Evolutionary conservation across 2,888 invertebrate genomes (phyloP).

Genomic region (Cheiracanthium punctorium): DNA sequence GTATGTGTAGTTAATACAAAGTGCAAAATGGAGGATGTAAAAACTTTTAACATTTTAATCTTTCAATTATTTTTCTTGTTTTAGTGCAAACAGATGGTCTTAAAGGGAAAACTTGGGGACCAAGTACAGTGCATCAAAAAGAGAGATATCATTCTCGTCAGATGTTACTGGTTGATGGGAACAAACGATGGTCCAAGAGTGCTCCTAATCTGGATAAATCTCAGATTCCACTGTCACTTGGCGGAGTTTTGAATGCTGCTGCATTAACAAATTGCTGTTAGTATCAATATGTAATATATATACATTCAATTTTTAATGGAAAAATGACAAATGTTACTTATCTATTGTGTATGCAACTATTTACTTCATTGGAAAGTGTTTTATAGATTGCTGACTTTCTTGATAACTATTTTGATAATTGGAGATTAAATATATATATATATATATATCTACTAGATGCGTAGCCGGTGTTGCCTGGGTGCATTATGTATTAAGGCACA

Average conservation of each 20-base stretch:
- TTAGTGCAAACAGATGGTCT: conserved; percentile 93
- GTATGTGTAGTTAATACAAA: no score
- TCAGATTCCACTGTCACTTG: conserved; percentile 77
- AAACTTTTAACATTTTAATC: no score
- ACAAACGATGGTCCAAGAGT: conserved; percentile 81
- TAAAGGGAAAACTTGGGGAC: conserved; percentile 99
- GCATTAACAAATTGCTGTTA: conserved; percentile 83
- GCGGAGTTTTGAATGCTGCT: conserved; percentile 79
- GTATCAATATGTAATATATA: neutral
- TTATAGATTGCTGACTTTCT: no score
- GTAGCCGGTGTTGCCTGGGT: no score
- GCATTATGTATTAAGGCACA: no score
- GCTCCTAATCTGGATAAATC: conserved; percentile 82
- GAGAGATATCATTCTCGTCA: conserved; percentile 84
- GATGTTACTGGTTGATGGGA: conserved; percentile 78
- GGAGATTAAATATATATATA: no score
- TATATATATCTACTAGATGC: no score
- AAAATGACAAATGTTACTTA: no score
- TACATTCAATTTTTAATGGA: neutral
- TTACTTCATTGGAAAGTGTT: no score
- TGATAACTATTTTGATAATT: no score
- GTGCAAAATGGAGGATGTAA: no score
- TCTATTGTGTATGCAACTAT: no score
- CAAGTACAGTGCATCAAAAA: conserved; percentile 93
- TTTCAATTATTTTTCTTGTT: neutral